A percentile compares a stretch with the other conserved stretches of the same genome.
Conservation (phyloP, 2,888 invertebrate species). For the Phasia obesa region DNA sequence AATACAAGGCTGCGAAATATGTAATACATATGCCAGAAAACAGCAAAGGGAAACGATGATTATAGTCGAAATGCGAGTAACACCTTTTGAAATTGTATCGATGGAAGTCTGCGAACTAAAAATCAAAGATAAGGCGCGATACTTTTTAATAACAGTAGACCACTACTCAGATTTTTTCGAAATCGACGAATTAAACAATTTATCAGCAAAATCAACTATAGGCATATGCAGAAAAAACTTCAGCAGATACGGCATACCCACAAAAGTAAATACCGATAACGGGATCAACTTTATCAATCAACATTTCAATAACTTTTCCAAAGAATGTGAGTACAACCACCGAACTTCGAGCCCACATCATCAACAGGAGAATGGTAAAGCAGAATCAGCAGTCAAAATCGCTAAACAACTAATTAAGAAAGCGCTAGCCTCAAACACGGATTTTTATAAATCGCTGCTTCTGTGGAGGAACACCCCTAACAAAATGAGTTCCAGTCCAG, state of each 20-base stretch:
- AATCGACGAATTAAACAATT: neutral
- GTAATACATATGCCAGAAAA: constrained; percentile 15
- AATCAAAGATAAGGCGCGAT: constrained; percentile 29
- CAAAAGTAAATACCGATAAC: neutral
- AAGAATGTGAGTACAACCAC: neutral
- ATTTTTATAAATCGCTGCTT: too few species aligned
- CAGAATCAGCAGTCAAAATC: too few species aligned
- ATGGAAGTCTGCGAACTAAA: too few species aligned
- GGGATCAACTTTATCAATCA: neutral
- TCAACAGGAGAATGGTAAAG: neutral
- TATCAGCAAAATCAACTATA: neutral
- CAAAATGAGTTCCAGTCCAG: too few species aligned
- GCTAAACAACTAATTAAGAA: neutral
- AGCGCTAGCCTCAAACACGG: neutral
- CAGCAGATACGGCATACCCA: neutral
- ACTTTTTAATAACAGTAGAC: constrained; percentile 54
- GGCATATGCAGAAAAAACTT: neutral
- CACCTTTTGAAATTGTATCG: too few species aligned
- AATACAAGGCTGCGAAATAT: constrained; percentile 26
- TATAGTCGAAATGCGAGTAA: constrained; percentile 27
- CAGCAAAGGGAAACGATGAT: constrained; percentile 30
- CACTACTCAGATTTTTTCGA: constrained; percentile 56
- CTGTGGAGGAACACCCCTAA: too few species aligned
- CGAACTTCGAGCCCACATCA: neutral
- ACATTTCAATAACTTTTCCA: too few species aligned